A percentile compares a stretch with the other conserved stretches of the same genome.
Evolutionary conservation across 2,888 invertebrate genomes (phyloP).

Genomic region (Caenorhabditis drosophilae): DNA sequence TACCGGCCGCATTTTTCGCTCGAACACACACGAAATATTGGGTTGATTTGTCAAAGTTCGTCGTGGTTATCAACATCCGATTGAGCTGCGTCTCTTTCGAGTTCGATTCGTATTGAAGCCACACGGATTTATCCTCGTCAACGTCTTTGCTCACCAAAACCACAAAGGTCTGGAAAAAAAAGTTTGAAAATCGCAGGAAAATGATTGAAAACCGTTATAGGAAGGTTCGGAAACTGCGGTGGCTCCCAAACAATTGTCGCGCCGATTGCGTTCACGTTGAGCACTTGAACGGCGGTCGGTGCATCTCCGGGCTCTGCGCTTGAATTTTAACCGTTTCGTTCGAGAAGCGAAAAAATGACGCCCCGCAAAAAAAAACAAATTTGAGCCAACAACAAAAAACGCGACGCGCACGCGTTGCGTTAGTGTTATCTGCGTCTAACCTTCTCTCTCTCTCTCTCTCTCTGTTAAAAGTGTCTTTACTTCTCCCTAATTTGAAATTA

Average conservation of each 20-base stretch:
- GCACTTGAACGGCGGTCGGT: constrained; percentile 40
- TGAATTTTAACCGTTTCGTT: too few species aligned
- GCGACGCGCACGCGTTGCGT: too few species aligned
- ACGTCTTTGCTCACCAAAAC: constrained; percentile 22
- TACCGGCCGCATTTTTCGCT: constrained; percentile 43
- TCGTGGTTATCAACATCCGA: constrained; percentile 28
- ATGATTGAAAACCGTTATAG: constrained; percentile 23
- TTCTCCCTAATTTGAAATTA: too few species aligned
- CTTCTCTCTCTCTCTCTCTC: too few species aligned
- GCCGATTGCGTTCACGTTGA: constrained; percentile 39
- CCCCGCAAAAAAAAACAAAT: too few species aligned
- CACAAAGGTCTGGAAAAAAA: constrained; percentile 25
- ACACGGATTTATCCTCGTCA: constrained; percentile 25
- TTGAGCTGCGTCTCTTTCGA: constrained; percentile 25
- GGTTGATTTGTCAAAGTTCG: constrained; percentile 36
- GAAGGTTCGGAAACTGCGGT: constrained; percentile 40
- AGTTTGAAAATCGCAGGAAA: neutral
- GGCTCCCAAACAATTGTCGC: constrained; percentile 42
- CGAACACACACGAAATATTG: constrained; percentile 43
- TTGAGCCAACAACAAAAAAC: too few species aligned
- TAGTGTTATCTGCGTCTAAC: too few species aligned
- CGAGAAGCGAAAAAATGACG: too few species aligned
- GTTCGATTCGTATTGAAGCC: constrained; percentile 34
- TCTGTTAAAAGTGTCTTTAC: too few species aligned
- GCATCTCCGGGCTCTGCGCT: constrained; percentile 49